Percentiles rank a stretch among this genome's conserved stretches.
Evolutionary conservation across 2,113 vertebrate genomes (phyloP).

Genomic region (Sebastes fasciatus): DNA sequence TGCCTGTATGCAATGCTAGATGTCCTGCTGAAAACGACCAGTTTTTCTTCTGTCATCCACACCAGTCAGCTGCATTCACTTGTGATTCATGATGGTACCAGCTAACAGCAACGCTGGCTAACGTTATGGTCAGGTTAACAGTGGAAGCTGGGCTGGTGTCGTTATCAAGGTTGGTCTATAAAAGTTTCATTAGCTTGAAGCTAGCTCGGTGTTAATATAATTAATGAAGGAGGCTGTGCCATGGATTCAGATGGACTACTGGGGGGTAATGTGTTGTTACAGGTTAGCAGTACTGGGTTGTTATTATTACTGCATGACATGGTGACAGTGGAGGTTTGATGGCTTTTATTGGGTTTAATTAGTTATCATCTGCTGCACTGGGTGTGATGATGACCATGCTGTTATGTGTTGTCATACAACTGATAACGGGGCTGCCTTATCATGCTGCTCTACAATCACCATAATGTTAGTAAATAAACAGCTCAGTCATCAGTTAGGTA

Average conservation of each 20-base stretch:
- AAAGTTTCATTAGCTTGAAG: constrained; percentile 45
- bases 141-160: neutral
- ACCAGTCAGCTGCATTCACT: constrained; percentile 1
- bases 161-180: neutral
- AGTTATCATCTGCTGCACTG: no score
- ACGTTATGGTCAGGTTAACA: neutral
- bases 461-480: neutral
- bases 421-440: neutral
- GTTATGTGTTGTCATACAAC: constrained; percentile 1
- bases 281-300: neutral
- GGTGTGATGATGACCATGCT: constrained; percentile 8
- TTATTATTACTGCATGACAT: neutral
- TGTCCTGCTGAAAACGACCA: neutral
- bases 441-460: neutral
- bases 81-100: neutral
- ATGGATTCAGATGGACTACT: neutral
- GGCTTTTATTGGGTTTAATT: neutral
- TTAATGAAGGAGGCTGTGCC: neutral
- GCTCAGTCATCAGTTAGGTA: neutral
- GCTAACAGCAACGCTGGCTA: neutral
- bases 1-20: neutral
- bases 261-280: neutral
- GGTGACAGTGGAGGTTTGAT: neutral
- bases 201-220: constrained; percentile 10
- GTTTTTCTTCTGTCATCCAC: neutral